Percentiles rank a stretch among this genome's conserved stretches.
Evolutionary conservation across 2,113 vertebrate genomes (phyloP).

Genomic region (Crotalus horridus): DNA sequence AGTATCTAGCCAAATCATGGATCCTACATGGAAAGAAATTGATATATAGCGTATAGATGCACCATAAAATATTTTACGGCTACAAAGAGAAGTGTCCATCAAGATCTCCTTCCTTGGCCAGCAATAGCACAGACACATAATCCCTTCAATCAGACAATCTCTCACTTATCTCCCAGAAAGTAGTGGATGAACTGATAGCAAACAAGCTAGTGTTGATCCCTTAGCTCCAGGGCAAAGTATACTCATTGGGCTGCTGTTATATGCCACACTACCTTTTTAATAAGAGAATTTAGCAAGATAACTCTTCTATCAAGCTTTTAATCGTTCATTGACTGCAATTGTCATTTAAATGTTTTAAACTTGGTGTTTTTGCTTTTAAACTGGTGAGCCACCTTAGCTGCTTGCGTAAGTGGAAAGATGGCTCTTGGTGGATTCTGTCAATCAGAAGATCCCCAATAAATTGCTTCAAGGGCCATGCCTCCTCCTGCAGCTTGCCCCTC

Average conservation of each 20-base stretch:
- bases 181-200: not conserved
- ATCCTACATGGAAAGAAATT: constrained; percentile 64
- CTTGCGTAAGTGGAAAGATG: not conserved
- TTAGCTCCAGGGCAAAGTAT: not conserved
- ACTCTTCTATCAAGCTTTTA: not conserved
- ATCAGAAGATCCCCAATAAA: not conserved
- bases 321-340: not conserved
- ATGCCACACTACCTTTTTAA: not conserved
- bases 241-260: not conserved
- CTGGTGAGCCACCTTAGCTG: not conserved
- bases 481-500: not conserved
- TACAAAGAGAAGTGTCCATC: not conserved
- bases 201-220: not conserved
- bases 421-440: not conserved
- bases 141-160: not conserved
- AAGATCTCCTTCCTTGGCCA: not conserved
- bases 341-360: not conserved
- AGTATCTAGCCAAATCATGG: constrained; percentile 83
- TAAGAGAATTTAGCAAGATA: not conserved
- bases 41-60: not conserved
- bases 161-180: not conserved
- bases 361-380: not conserved
- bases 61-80: not conserved
- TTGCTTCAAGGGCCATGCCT: not conserved
- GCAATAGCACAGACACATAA: not conserved